Evolutionary conservation across 37 sponge, comb jelly and placozoan genomes (phyloP).

Genomic region (Ianthella basta): DNA sequence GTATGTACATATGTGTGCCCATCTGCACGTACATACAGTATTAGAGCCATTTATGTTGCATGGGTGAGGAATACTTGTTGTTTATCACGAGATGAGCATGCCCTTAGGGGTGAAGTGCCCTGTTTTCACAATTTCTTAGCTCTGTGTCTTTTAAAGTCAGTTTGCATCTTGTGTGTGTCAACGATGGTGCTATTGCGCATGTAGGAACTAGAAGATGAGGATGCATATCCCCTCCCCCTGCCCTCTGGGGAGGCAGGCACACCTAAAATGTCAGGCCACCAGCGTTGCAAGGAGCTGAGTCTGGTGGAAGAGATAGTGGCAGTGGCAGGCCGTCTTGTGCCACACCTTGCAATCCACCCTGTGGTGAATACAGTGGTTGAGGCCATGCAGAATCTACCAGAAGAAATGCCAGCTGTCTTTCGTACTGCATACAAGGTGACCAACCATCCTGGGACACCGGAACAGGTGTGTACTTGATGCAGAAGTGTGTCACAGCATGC

Average conservation of each 20-base stretch:
- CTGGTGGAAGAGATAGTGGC: conserved; percentile 17
- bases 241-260: background rate
- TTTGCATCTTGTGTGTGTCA: background rate
- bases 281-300: conserved; percentile 23
- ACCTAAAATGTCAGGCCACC: background rate
- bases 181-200: background rate
- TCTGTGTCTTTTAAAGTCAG: too few relatives aligned
- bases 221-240: background rate
- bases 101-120: too few relatives aligned
- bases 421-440: background rate
- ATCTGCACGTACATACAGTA: too few relatives aligned
- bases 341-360: background rate
- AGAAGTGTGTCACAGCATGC: too few relatives aligned
- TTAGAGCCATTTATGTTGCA: too few relatives aligned
- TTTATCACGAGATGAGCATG: too few relatives aligned
- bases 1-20: too few relatives aligned
- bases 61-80: too few relatives aligned
- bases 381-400: conserved; percentile 4
- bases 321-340: background rate
- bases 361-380: conserved; percentile 9
- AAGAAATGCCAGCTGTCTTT: conserved; percentile 4
- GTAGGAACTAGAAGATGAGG: conserved; percentile 15
- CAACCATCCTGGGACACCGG: conserved; percentile 5
- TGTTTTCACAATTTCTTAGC: too few relatives aligned
- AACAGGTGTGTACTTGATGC: conserved; percentile 2